Evolutionary conservation across 64 coral and sea anemone species (phyloP).

Genomic region (Dendronephthya gigantea): DNA sequence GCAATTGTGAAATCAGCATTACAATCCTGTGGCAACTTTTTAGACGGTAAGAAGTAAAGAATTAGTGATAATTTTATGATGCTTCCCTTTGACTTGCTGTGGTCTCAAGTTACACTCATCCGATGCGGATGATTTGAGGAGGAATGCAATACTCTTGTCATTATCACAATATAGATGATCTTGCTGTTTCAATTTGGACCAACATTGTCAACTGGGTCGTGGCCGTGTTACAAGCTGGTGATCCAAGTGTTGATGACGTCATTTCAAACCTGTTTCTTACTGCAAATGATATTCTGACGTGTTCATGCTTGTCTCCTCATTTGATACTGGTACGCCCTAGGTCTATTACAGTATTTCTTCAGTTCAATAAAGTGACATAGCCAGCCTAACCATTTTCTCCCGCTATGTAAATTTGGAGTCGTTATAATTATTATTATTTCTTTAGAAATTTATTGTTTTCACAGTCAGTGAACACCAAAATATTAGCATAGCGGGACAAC

Average conservation of each 20-base stretch:
- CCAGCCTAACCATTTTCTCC: no score
- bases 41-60: not conserved
- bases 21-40: not conserved
- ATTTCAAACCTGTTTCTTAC: not conserved
- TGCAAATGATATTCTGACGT: not conserved
- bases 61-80: not conserved
- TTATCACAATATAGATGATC: not conserved
- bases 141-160: no score
- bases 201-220: not conserved
- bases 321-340: not conserved
- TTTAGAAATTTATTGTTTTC: no score
- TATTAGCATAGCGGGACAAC: no score
- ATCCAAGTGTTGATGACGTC: not conserved
- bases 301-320: not conserved
- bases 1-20: conserved; percentile 2
- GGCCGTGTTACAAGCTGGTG: not conserved
- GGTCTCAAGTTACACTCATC: no score
- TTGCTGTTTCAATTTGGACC: not conserved
- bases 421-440: no score
- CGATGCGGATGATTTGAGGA: no score
- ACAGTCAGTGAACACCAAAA: no score
- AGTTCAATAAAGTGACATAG: no score
- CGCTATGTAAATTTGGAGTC: no score
- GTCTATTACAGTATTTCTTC: not conserved
- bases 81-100: no score